Base-by-base conservation (phyloP, 2,797 vertebrate species). In the Enteromius treurensis region DNA sequence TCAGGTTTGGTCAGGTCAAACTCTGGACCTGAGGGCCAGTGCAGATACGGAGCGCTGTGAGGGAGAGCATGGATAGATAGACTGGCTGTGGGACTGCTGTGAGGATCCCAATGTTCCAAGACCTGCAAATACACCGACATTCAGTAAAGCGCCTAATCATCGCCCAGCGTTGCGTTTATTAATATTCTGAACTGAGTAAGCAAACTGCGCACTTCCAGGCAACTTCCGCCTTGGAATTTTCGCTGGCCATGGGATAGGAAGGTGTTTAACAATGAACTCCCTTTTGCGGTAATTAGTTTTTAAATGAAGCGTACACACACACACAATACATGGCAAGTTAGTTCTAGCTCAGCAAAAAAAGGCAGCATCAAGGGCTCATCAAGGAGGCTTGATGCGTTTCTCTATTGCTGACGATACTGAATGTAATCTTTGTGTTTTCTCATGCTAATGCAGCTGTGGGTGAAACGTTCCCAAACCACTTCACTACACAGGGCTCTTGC, bases 21-120 rank as follows among this genome's bases (percentile, higher is more conserved):
- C 91, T 98, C 97, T 77, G 97, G 96, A 91, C 96, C 96, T 37
- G 96, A 97, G 91, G 96, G 96, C 94, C 96, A 95, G 94, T 97
- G 97, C 77, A 97, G 95, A 89, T 95, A 98, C 90, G 96, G 96
- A 92, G 96, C 91, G 92, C 93, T 97, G 94, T 96, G 96, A 70
- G 97, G 95, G 85, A 95, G 90, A 87, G 95, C 94, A 62, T 96
- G 96, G 90, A 96, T 95, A 83, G 96, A 97, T 85, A 97, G 90
- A 92, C 96, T 96, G 81, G 96, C 96, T 89, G 97, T 97, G 62
- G 97, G 96, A 91, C 97, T 97, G 94, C 96, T 94, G 90, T 93
- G 94, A 90, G 95, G 95, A 89, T 98, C 97, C 98, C 98, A 98
- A 90, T 96, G 95, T 91, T 98, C 97, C 96, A 97, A 95, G 88